These are phyloP conservation scores for Alca torda DNA, from an alignment of 2,797 vertebrate species.

Conservation along the genomic window DNA sequence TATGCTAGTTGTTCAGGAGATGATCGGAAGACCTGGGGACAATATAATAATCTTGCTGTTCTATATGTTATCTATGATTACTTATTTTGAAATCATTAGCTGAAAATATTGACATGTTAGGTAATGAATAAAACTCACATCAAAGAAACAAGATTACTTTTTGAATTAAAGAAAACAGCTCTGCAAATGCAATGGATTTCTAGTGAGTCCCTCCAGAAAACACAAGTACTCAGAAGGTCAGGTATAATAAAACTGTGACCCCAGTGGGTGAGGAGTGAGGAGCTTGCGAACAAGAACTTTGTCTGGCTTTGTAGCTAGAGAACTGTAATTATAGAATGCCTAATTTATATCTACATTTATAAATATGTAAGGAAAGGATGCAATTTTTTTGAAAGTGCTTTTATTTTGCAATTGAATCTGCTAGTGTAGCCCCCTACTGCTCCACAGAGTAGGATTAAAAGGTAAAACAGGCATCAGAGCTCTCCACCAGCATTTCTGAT, in stretches of 20 bases:
- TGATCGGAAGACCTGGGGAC: neutral
- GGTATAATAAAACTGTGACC: neutral
- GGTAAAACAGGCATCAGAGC: neutral
- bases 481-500: neutral
- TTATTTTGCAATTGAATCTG: neutral
- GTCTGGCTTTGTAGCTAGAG: neutral
- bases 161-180: neutral
- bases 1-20: constrained; percentile 53
- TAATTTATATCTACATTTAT: neutral
- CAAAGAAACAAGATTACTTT: constrained; percentile 24
- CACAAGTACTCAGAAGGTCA: neutral
- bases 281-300: neutral
- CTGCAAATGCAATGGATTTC: constrained; percentile 8
- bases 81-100: constrained; percentile 42
- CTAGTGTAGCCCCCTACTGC: neutral
- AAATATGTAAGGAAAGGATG: neutral
- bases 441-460: neutral
- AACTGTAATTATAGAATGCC: neutral
- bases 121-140: constrained; percentile 46
- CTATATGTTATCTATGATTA: neutral
- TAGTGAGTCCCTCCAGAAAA: constrained; percentile 10
- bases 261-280: neutral
- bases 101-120: constrained; percentile 60
- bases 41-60: constrained; percentile 37
- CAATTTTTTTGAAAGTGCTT: neutral